Base-by-base conservation (phyloP, 64 coral and sea anemone species). In the Astreopora myriophthalma region DNA sequence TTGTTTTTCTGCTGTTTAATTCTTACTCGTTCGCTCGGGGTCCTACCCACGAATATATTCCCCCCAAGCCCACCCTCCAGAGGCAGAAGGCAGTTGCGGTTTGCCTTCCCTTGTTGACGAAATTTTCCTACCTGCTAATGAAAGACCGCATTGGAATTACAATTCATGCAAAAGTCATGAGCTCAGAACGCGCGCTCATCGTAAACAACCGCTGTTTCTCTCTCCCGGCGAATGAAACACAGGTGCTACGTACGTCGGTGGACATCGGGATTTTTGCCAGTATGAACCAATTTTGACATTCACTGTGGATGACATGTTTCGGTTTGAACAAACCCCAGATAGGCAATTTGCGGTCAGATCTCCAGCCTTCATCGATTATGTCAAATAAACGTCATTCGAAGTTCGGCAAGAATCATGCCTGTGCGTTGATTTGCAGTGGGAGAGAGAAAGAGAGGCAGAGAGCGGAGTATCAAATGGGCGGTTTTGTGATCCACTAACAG, bases 91-190 rank as follows among this genome's bases (percentile, higher is more conserved):
- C 5, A 17, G 17, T 81, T 81, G 77, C 16, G 77, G 77, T 83
- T 80, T 60, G 3, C 49, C 2, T 33, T 23, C 25, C 24, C 25
- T 78, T 78, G 40, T 29, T 78, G 46, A 55, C 42, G 27, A 27
- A 78, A 51, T 78, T 80, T 80, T 51, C 31, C 17, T 30, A 81
- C 77, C 77, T 61, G 77, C 77, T 81, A 81, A 81, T 83, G 79
- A 36, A 32, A 83, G 48, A 65, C 79, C 79, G 19, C 70, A 83
- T 23, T 64, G 79, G 79, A 83, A 83, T 64, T 83, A 83, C 9
- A 64, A 16, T 36, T 83, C 79, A 83, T 83, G 57, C 52, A 83
- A 83, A 31, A 83, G 79, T 83, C 58, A 83, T 83, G 79, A 83
- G 79, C 60, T 60, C 30, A 25, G 61, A 25, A 55, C 79, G 8